Conservation (phyloP, 1,140 invertebrate species). For the Latrodectus geometricus region DNA sequence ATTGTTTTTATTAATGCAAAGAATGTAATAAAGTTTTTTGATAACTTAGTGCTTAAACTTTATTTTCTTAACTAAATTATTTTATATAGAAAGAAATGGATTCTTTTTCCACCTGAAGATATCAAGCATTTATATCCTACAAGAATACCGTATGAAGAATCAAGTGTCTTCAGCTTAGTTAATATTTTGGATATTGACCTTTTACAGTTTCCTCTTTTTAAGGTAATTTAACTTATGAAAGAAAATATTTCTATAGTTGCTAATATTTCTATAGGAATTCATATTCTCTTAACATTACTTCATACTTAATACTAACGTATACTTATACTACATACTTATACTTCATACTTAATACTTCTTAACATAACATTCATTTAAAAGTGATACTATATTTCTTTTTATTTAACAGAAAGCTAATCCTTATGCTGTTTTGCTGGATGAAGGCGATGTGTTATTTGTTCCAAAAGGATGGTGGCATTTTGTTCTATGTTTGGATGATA, state of each 20-base stretch:
- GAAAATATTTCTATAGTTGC: no score
- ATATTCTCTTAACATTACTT: no score
- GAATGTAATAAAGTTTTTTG: no score
- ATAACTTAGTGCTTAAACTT: no score
- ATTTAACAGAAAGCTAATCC: conserved; percentile 68
- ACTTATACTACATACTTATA: no score
- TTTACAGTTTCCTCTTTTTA: conserved; percentile 67
- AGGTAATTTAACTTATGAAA: conserved; percentile 62
- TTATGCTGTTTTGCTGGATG: conserved; percentile 77
- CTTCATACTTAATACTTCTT: conserved; percentile 26
- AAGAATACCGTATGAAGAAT: conserved; percentile 95
- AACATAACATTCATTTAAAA: conserved; percentile 53
- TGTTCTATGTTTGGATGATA: conserved; percentile 79
- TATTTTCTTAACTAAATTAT: background rate
- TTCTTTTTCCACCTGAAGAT: conserved; percentile 87
- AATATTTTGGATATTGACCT: conserved; percentile 77
- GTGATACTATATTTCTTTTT: conserved; percentile 27
- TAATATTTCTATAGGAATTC: no score
- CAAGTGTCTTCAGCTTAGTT: conserved; percentile 89
- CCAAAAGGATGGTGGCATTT: conserved; percentile 97
- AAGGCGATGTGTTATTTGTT: conserved; percentile 89
- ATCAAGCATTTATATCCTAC: conserved; percentile 79
- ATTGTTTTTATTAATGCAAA: no score
- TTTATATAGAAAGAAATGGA: conserved; percentile 85
- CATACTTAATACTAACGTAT: no score